A percentile compares a stretch with the other conserved stretches of the same genome.
Conservation (phyloP, 1,140 invertebrate genomes). For the Drosophila pachea region DNA sequence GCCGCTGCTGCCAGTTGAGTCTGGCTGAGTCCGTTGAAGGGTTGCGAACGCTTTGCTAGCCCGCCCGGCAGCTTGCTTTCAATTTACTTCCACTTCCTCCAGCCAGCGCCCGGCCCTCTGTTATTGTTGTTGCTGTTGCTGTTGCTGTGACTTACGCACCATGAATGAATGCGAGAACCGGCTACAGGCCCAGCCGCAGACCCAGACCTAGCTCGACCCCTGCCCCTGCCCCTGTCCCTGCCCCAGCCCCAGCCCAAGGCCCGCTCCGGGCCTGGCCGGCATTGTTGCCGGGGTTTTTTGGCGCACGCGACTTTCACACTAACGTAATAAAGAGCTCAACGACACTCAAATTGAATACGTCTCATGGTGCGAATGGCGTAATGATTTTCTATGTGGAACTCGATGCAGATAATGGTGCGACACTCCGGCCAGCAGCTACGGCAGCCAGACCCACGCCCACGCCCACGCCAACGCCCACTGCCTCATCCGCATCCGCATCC, state of each 20-base stretch:
- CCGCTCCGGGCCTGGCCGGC: slow-evolving; percentile 30
- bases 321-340: slow-evolving; percentile 79
- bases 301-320: slow-evolving; percentile 76
- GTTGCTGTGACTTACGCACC: slow-evolving; percentile 74
- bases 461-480: too few relatives aligned
- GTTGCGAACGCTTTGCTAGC: slow-evolving; percentile 44
- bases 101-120: slow-evolving; percentile 28
- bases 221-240: too few relatives aligned
- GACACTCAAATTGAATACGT: slow-evolving; percentile 78
- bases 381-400: slow-evolving; percentile 77
- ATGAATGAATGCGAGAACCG: slow-evolving; percentile 62
- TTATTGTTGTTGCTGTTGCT: slow-evolving; percentile 26
- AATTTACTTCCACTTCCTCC: slow-evolving; percentile 69
- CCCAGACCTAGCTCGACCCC: slow-evolving; percentile 1
- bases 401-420: slow-evolving; percentile 73
- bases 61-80: slow-evolving; percentile 70
- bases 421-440: slow-evolving; percentile 9
- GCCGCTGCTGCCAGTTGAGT: slow-evolving; percentile 32
- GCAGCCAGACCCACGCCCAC: slow-evolving; percentile 8
- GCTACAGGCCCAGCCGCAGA: slow-evolving; percentile 9
- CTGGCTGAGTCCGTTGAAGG: slow-evolving; percentile 54
- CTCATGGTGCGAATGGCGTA: slow-evolving; percentile 75
- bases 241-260: slow-evolving; percentile 15
- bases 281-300: slow-evolving; percentile 35
- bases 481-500: too few relatives aligned